A percentile compares a stretch with the other conserved stretches of the same genome.
phyloP scores from a whole-genome alignment of 2,113 vertebrate species.

The Kobus ellipsiprymnus region DNA sequence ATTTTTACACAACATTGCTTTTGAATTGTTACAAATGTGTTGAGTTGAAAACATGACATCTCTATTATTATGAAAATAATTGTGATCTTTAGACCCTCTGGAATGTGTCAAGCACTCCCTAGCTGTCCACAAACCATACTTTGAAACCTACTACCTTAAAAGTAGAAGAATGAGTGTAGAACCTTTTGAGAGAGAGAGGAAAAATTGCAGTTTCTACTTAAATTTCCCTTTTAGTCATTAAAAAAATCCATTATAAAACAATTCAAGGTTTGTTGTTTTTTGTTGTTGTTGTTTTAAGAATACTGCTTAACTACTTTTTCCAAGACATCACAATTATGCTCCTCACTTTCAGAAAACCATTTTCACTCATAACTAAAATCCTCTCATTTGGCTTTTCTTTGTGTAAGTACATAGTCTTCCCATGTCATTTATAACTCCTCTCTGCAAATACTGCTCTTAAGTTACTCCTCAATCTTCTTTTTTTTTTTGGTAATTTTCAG shows the following conservation, averaged over 20 bases:
- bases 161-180: background rate
- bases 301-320: background rate
- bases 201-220: background rate
- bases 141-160: background rate
- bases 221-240: background rate
- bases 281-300: background rate
- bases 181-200: fast-evolving
- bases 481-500: background rate
- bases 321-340: background rate
- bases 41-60: background rate
- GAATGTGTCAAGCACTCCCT: background rate
- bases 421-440: background rate
- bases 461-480: background rate
- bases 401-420: background rate
- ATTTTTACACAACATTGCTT: background rate
- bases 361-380: background rate
- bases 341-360: background rate
- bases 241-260: background rate
- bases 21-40: background rate
- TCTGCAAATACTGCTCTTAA: background rate
- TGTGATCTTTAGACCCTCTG: background rate
- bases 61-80: background rate
- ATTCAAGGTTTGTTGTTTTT: background rate
- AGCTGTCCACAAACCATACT: background rate
- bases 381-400: background rate